Evolutionary conservation across 1,140 invertebrate genomes (phyloP), one percentile per base, ranked within the genome.

Genomic region (Drosophila sucinea): DNA sequence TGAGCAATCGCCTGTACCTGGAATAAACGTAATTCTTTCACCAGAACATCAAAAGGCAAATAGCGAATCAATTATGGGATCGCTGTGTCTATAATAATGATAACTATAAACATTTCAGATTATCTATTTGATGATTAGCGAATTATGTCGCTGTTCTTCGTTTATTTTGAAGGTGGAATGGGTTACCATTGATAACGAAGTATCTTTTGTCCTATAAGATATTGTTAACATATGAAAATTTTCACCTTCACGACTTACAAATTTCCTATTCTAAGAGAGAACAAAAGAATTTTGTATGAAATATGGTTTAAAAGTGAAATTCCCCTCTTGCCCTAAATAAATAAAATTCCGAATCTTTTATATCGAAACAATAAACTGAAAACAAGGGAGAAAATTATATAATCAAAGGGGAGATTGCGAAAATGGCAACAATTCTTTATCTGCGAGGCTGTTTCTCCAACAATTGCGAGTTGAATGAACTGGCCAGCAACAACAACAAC

Each of bases 401-500:
- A 56, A 57, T 17, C 30, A 57, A 57, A 57, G 35, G 55, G 55
- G 10, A 0, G 23, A 32, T 35, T 58, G 7, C 8, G 10, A 51
- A 58, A 58, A 35, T 17, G 1, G 1, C 29, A 2, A 30, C 6
- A 2, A 38, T 38, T 25, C 17, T 35, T 35, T 58, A 23, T 10
- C 6, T 58, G 33, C 8, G 0, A 33, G 30, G 17, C 8, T 7
- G 17, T 35, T 23, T 8, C 60, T 27, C 44, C 64, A 73, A 70
- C 73, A 74, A 74, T 81, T 81, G 60, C 11, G 67, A 75, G 81
- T 81, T 85, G 70, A 85, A 86, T 78, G 81, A 85, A 86, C 81
- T 78, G 58, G 58, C 70, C 33, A 38, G 17, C 17, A 17, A 17
- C 17, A 17, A 17, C 33, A 73, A 40, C 30, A 23, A 32, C 29